These are phyloP conservation scores for Drosophila ustulata DNA, from an alignment of 2,888 invertebrate species.

Conservation along the genomic window DNA sequence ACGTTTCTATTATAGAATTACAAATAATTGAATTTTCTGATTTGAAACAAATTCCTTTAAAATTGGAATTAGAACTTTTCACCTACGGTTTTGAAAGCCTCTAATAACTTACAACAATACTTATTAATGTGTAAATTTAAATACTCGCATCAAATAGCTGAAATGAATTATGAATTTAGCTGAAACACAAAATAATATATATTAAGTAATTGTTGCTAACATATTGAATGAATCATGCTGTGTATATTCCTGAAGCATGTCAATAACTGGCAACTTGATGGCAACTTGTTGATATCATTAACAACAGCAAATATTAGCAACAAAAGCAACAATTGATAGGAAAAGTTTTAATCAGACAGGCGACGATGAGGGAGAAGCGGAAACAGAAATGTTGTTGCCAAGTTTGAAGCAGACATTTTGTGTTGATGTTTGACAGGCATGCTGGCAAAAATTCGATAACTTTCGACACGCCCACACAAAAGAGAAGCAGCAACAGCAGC, in stretches of 20 bases:
- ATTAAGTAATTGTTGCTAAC: conserved; percentile 34
- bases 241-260: background rate
- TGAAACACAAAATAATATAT: conserved; percentile 25
- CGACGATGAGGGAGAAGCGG: background rate
- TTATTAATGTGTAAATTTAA: background rate
- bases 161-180: no score
- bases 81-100: no score
- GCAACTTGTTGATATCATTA: conserved; percentile 36
- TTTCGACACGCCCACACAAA: conserved; percentile 37
- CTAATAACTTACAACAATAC: no score
- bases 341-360: conserved; percentile 48
- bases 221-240: conserved; percentile 1
- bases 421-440: conserved; percentile 25
- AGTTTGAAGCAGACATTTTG: conserved; percentile 24
- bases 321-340: conserved; percentile 25
- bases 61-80: no score
- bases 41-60: no score
- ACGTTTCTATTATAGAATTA: no score
- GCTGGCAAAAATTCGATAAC: conserved; percentile 46
- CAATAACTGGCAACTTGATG: conserved; percentile 6
- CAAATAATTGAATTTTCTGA: no score
- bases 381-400: conserved; percentile 11
- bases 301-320: background rate
- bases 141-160: conserved; percentile 1
- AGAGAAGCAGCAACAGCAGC: background rate